Evolutionary conservation across 2,113 vertebrate species (phyloP).

Genomic region (Aegotheles bennettii): DNA sequence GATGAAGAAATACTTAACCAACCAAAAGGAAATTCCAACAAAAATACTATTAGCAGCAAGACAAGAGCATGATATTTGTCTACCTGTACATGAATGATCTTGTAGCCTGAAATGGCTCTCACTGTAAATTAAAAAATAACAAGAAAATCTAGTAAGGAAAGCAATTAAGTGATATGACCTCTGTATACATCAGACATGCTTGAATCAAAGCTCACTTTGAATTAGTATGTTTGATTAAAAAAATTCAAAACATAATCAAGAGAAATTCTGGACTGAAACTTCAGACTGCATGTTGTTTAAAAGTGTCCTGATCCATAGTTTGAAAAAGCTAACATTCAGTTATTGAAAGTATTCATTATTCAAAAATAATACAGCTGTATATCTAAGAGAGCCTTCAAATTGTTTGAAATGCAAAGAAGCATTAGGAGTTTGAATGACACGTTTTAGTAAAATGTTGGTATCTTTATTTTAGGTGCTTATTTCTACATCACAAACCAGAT

Average conservation of each 20-base stretch:
- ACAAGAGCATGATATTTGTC: background rate
- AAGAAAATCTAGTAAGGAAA: background rate
- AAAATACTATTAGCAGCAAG: background rate
- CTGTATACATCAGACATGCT: background rate
- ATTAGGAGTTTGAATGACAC: conserved; percentile 1
- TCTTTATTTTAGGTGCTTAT: background rate
- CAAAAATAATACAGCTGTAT: background rate
- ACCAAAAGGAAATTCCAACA: background rate
- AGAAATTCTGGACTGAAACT: background rate
- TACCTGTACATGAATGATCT: background rate
- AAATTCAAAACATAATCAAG: background rate
- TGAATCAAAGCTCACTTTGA: background rate
- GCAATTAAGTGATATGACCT: background rate
- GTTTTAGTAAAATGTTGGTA: background rate
- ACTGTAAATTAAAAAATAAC: background rate
- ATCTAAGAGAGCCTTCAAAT: background rate
- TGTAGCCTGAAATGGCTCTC: background rate
- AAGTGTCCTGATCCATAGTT: background rate
- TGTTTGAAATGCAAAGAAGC: conserved; percentile 36
- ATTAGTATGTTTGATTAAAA: background rate
- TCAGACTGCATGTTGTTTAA: background rate
- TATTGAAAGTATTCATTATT: background rate
- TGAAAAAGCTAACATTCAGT: background rate
- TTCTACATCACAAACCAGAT: background rate
- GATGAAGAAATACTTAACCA: background rate